phyloP scores from a whole-genome alignment of 2,888 invertebrate species.

The Phytoseiulus persimilis region DNA sequence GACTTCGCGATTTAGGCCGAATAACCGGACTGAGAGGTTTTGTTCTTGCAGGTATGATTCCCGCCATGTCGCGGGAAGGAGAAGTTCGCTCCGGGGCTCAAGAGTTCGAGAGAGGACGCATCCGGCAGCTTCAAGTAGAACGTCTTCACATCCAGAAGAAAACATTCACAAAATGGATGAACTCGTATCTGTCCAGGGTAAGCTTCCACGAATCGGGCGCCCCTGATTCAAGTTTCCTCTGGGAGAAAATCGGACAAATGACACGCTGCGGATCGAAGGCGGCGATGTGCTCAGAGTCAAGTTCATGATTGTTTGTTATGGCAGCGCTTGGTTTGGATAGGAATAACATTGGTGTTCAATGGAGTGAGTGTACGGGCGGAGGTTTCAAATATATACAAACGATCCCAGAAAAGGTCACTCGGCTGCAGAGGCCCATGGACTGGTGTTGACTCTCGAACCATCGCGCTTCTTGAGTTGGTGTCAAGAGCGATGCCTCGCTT shows the following conservation, averaged over 20 bases:
- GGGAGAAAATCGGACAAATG: not conserved
- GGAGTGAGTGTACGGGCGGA: not conserved
- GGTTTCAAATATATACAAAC: not conserved
- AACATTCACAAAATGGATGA: constrained; percentile 99
- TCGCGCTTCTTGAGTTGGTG: not conserved
- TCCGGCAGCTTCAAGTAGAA: constrained; percentile 92
- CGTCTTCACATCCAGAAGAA: constrained; percentile 97
- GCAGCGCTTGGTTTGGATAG: not conserved
- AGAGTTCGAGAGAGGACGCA: constrained; percentile 84
- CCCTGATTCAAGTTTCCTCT: not conserved
- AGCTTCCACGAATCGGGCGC: constrained; percentile 28
- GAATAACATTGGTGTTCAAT: not conserved
- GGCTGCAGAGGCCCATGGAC: not conserved
- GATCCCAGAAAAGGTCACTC: not conserved
- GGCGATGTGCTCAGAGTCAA: not conserved
- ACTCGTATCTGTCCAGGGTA: constrained; percentile 88
- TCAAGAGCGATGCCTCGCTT: not conserved
- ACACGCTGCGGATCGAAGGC: not conserved
- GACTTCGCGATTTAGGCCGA: no score
- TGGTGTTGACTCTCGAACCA: not conserved
- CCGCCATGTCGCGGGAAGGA: constrained; percentile 40
- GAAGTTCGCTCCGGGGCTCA: constrained; percentile 45
- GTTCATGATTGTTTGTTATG: not conserved
- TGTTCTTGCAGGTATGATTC: not conserved
- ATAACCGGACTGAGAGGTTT: no score